These are phyloP conservation scores for Phyto melanocephala DNA, from an alignment of 2,888 invertebrate species.

Conservation along the genomic window DNA sequence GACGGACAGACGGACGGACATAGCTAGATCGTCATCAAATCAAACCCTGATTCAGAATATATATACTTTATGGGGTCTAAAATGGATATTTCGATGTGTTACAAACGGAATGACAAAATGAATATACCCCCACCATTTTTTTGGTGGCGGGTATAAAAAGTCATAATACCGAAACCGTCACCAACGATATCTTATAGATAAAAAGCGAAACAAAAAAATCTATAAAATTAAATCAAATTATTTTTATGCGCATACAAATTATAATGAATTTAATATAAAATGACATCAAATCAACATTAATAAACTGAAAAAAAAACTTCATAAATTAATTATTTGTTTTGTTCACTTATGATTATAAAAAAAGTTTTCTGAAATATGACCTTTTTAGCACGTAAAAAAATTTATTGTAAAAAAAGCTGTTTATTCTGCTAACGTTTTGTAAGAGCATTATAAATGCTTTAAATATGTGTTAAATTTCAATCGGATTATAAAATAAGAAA, in stretches of 20 bases:
- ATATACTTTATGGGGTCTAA: no score
- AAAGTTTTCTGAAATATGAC: not conserved
- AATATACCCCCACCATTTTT: no score
- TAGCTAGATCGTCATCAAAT: no score
- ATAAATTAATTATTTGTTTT: not conserved
- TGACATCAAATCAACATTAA: not conserved
- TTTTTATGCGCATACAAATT: not conserved
- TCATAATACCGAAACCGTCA: not conserved
- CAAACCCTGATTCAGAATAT: no score
- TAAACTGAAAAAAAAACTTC: not conserved
- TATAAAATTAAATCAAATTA: not conserved
- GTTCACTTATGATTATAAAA: not conserved
- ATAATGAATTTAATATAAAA: no score
- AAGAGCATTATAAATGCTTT: not conserved
- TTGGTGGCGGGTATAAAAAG: no score
- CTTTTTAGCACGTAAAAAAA: not conserved
- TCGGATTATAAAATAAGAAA: not conserved
- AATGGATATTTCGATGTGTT: no score
- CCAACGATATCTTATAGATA: not conserved
- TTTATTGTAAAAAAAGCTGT: not conserved
- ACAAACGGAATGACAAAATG: no score
- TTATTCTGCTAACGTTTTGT: not conserved
- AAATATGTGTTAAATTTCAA: not conserved
- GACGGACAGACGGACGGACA: no score
- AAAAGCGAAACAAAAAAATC: not conserved